Base-by-base conservation (phyloP, 2,113 vertebrate species). In the Cavia aperea region DNA sequence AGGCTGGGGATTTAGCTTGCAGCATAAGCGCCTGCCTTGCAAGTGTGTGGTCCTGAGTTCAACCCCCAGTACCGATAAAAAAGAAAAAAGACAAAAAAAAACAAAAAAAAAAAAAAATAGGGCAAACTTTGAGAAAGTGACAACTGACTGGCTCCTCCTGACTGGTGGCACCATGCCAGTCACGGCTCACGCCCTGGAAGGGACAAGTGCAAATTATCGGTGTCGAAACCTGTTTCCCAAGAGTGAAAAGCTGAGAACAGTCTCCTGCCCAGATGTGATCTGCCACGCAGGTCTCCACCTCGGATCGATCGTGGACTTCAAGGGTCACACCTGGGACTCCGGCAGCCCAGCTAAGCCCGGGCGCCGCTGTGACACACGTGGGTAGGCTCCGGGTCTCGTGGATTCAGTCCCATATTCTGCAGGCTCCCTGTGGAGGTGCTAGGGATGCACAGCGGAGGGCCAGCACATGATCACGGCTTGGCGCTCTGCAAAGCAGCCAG, bases 201-300 rank as follows among this genome's bases (percentile, higher is more conserved):
- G 70, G 24, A 96, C 96, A 93, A 95, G 94, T 95, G 95, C 89
- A 96, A 97, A 96, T 0, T 81, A 96, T 72, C 58, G 86, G 95
- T 96, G 94, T 96, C 81, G 97, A 97, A 96, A 96, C 62, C 49
- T 31, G 0, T 91, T 97, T 97, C 97, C 96, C 95, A 96, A 96
- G 94, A 92, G 16, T 94, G 90, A 91, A 95, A 95, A 92, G 95
- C 16, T 73, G 83, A 72, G 96, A 96, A 70, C 65, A 93, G 54
- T 73, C 88, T 2, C 62, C 94, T 77, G 66, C 75, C 63, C 62
- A 60, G 95, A 92, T 92, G 92, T 68, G 97, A 94, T 97, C 94
- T 86, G 56, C 86, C 82, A 16, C 62, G 85, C 51, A 19, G 62
- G 85, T 81, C 70, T 91, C 51, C 10, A 66, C 43, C 83, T 83